phyloP scores from a whole-genome alignment of 2,888 invertebrate genomes.

The Drosophila gaucha region DNA sequence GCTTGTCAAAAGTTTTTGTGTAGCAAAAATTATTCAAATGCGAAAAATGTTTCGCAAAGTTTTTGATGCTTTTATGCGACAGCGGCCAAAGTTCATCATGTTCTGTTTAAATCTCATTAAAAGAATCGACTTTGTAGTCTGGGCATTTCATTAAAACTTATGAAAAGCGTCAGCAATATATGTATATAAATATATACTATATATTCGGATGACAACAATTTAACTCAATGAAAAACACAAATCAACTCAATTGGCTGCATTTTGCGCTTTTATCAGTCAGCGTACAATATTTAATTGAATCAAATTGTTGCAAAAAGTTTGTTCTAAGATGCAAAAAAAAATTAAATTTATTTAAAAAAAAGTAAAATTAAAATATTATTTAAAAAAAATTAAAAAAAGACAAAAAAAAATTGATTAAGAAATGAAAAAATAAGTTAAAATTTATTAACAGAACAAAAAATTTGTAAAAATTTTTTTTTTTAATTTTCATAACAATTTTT shows the following conservation, averaged over 20 bases:
- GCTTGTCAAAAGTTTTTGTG: conserved; percentile 31
- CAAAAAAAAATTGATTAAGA: too few species aligned
- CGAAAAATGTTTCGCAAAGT: conserved; percentile 18
- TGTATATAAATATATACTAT: not conserved
- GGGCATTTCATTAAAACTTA: conserved; percentile 63
- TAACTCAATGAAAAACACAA: conserved; percentile 38
- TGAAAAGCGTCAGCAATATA: conserved; percentile 7
- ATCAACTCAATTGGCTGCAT: conserved; percentile 50
- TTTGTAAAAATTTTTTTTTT: too few species aligned
- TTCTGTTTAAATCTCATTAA: conserved; percentile 52
- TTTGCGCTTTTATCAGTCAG: conserved; percentile 32
- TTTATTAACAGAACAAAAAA: too few species aligned
- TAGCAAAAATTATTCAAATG: not conserved
- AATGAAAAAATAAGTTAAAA: too few species aligned
- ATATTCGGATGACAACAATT: conserved; percentile 21
- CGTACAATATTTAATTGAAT: conserved; percentile 21
- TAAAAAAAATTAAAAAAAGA: too few species aligned
- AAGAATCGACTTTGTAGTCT: conserved; percentile 72
- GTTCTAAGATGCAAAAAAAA: not conserved
- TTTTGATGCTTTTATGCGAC: conserved; percentile 1
- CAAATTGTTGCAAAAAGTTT: not conserved
- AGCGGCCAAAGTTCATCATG: conserved; percentile 6
- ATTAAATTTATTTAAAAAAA: too few species aligned
- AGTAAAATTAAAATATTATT: too few species aligned
- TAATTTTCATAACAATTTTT: too few species aligned